Evolutionary conservation across 2,888 invertebrate species (phyloP).

Genomic region (Cantharis rustica): DNA sequence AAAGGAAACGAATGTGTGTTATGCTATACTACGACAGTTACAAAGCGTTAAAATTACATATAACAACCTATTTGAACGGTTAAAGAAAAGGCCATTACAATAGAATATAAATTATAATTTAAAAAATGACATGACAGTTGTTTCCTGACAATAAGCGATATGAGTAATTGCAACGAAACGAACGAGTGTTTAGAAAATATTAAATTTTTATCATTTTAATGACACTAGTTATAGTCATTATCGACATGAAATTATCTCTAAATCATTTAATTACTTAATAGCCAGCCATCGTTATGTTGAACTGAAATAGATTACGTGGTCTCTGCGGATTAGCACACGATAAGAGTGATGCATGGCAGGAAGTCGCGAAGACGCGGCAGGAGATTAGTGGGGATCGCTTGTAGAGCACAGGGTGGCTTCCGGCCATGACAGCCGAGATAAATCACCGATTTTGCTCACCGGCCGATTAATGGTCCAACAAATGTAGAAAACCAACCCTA

Average conservation of each 20-base stretch:
- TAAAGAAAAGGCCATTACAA: constrained; percentile 36
- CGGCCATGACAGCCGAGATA: constrained; percentile 55
- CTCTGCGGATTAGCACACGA: constrained; percentile 50
- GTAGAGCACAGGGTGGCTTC: constrained; percentile 56
- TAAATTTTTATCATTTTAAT: neutral
- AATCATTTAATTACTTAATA: constrained; percentile 44
- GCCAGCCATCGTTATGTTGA: constrained; percentile 27
- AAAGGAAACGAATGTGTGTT: constrained; percentile 33
- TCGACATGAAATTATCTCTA: constrained; percentile 28
- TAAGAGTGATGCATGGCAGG: constrained; percentile 56
- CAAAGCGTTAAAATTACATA: constrained; percentile 26
- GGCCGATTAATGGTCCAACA: constrained; percentile 56
- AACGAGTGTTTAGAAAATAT: constrained; percentile 3
- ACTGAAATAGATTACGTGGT: constrained; percentile 44
- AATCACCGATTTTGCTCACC: constrained; percentile 50
- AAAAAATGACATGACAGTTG: constrained; percentile 29
- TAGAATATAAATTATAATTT: constrained; percentile 37
- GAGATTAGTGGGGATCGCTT: constrained; percentile 55
- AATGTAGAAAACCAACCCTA: constrained; percentile 57
- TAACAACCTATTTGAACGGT: constrained; percentile 37
- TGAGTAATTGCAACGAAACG: constrained; percentile 22
- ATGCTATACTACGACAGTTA: constrained; percentile 32
- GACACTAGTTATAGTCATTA: neutral
- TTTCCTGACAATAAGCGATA: constrained; percentile 18
- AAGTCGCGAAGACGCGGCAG: constrained; percentile 56